Evolutionary conservation across 2,888 invertebrate species (phyloP), one percentile per base, ranked within the genome.

Genomic region (Nematopogon swammerdamellus): DNA sequence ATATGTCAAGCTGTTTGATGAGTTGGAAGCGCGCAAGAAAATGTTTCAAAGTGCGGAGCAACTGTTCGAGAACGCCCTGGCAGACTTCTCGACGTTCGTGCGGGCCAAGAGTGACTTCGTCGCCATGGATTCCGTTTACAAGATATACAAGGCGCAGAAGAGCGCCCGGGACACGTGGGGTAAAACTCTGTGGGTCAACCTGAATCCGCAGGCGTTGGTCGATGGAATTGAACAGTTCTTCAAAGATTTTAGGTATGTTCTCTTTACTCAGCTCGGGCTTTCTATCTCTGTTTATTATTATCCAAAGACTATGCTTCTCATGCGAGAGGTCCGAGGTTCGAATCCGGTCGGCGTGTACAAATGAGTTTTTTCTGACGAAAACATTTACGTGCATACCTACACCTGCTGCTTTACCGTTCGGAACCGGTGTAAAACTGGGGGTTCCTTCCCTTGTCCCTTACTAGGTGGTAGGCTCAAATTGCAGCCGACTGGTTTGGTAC

Each of bases 181-280:
- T 0, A 89, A 88, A 67, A 94, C 92, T 0, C 67, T 95, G 11
- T 96, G 96, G 96, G 85, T 82, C 6, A 88, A 96, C 67, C 75
- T 96, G 47, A 90, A 95, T 68, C 89, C 95, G 1, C 89, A 91
- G 60, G 85, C 88, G 1, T 72, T 96, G 43, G 84, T 91, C 8
- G 92, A 94, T 51, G 95, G 94, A 3, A 93, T 95, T 60, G 95
- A 96, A 56, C 84, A 82, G 55, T 95, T 88, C 72, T 79, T 94
- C 54, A 89, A 87, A 60, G 88, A 89, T 57, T 91, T 89, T 59
- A 81, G 80, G 80, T 77, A 50, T 48, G 49, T 42, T 25, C 25
- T 25, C 36, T 44, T 44, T 16, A 43, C 11, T 43, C 6, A 14
- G 6, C 43, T 25, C 8, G 25, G 4, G 4, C 25, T 25, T 25